These are phyloP conservation scores for Chauna torquata DNA, from an alignment of 2,113 vertebrate species.

Conservation along the genomic window DNA sequence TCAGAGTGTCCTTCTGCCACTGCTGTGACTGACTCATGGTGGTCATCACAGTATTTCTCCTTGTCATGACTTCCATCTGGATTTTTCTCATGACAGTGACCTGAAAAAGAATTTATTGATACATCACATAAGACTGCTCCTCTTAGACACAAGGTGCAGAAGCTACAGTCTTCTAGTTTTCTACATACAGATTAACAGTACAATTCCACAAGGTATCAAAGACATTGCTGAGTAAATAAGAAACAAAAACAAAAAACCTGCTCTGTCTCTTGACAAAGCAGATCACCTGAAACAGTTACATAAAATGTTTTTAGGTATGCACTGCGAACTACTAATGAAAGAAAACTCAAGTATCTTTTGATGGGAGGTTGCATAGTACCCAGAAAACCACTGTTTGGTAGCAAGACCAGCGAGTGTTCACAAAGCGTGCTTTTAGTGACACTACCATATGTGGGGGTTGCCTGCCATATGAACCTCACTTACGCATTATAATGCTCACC, in stretches of 20 bases:
- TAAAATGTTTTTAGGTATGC: neutral
- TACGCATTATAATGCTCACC: neutral
- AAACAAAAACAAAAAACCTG: neutral
- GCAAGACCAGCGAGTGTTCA: neutral
- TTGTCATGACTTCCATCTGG: constrained; percentile 64
- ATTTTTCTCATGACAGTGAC: constrained; percentile 74
- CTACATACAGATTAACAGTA: neutral
- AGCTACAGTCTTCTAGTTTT: neutral
- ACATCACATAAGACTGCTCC: neutral
- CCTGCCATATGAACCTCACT: neutral
- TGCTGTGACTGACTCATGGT: constrained; percentile 36
- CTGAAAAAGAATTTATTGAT: constrained; percentile 67
- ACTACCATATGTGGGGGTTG: neutral
- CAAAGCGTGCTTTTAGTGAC: neutral
- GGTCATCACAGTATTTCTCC: constrained; percentile 75
- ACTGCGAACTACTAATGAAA: neutral
- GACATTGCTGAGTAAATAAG: neutral
- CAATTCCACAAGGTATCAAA: neutral
- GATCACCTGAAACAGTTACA: neutral
- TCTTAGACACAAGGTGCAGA: neutral
- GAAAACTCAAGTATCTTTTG: neutral
- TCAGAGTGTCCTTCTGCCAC: constrained; percentile 53
- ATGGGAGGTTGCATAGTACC: neutral
- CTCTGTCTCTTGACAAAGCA: neutral
- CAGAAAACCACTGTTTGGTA: neutral